These are phyloP conservation scores for Macrotrachela quadricornifera DNA, from an alignment of 1,140 invertebrate species.

Conservation along the genomic window DNA sequence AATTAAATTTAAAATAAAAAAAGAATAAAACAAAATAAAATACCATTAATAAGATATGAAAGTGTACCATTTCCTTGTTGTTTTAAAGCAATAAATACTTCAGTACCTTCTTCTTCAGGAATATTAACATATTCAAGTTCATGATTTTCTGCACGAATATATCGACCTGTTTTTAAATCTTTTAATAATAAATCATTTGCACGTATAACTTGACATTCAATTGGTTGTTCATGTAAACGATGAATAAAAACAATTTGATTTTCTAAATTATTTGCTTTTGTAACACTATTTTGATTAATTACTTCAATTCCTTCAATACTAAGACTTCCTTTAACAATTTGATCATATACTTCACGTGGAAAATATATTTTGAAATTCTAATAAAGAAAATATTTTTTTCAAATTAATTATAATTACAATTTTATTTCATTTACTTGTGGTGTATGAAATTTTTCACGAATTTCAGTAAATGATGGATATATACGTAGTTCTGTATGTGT, in stretches of 20 bases:
- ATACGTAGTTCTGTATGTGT: not conserved
- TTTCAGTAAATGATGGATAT: constrained; percentile 1
- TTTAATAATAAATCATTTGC: constrained; percentile 1
- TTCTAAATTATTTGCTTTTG: not conserved
- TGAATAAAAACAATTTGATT: not conserved
- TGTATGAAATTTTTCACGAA: not conserved
- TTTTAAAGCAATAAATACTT: not conserved
- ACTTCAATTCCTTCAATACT: not conserved
- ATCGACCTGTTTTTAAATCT: not conserved
- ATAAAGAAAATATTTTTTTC: no score
- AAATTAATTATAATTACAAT: no score
- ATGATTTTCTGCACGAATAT: not conserved
- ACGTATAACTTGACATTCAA: not conserved
- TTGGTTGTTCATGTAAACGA: not conserved
- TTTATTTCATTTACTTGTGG: not conserved
- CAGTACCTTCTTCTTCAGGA: constrained; percentile 1
- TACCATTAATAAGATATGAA: constrained; percentile 1
- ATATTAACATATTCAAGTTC: constrained; percentile 1
- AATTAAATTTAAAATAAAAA: no score
- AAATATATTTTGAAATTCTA: constrained; percentile 3
- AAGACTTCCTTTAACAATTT: constrained; percentile 1
- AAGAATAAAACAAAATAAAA: no score
- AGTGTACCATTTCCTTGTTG: not conserved
- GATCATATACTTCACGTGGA: constrained; percentile 1
- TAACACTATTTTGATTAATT: not conserved